Evolutionary conservation across 2,797 vertebrate genomes (phyloP), one percentile per base, ranked within the genome.

Genomic region (Poeciliopsis gracilis): DNA sequence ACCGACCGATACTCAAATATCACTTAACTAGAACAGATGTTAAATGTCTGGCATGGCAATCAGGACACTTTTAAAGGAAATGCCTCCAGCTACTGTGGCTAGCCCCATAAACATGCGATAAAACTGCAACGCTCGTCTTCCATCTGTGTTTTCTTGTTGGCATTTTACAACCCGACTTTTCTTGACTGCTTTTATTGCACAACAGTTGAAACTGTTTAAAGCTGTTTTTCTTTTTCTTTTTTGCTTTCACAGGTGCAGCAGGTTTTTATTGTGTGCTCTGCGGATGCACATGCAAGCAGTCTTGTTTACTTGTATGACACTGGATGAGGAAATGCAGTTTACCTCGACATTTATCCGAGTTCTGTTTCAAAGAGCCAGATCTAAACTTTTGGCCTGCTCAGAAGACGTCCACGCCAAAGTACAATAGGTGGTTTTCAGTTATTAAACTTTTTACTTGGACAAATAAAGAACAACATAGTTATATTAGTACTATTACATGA

Each of bases 91-190:
- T 23, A 47, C 33, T 8, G 70, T 51, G 70, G 55, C 25, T 66
- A n/a, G 43, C 7, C 45, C 33, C 20, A 28, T 61, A 73, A 78
- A 72, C 45, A 78, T 33, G 51, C 36, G 41, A 59, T 72, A 53
- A 72, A 59, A 55, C 28, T 18, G n/a, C 76, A 38, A 16, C 51
- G 47, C 43, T 47, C 43, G 36, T 70, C 25, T 18, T 41, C 36
- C 63, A 55, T 76, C 28, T 46, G 74, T 20, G n/a, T 55, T 71
- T 71, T 43, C 47, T 16, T 41, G 69, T 28, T 43, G 10, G 66
- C 12, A 30, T 25, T 28, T 55, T 38, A 20, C 16, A 41, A 53
- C 38, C n/a, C 0, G 10, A 18, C 72, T 41, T 43, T 11, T 59
- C 20, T 76, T 20, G 41, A 33, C 25, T 43, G 8, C 13, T 43